Evolutionary conservation across 2,888 invertebrate species (phyloP), one percentile per base, ranked within the genome.

Genomic region (Platycnemis pennipes): DNA sequence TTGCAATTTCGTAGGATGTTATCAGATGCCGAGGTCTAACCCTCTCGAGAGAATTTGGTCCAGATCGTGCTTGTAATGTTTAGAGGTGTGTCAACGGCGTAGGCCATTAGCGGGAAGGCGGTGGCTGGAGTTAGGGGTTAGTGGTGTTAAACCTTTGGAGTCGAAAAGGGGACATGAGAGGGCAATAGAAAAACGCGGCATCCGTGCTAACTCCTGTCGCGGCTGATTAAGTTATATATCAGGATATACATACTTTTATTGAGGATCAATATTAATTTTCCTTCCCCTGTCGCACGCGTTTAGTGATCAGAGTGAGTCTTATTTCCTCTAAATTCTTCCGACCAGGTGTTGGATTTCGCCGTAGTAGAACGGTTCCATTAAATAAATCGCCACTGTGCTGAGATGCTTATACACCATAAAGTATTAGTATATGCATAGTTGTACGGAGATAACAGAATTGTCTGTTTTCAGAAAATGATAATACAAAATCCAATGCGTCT

Each of bases 1-100:
- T 77, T 77, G 77, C 77, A 77, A 77, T 77, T 77, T 77, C 77
- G 77, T 77, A 37, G 77, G 77, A 77, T 77, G 77, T 37, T 77
- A 77, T 77, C 77, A 77, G 77, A 77, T 77, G 77, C 77, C 37
- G 77, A 4, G 77, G 77, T 37, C 77, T 37, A 77, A 77, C 77
- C n/a, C n/a, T 77, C 77, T 77, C 77, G 77, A 8, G 77, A 77
- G 77, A 77, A 77, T 77, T 77, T 37, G 77, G 77, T 77, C 77
- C 13, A 26, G 77, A 77, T 77, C 77, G 77, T 77, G 77, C 77
- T 77, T 77, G 37, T 77, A 77, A 77, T 77, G 77, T 77, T 77
- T 77, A 77, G 77, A 77, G 77, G 77, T 77, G 77, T 37, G 77
- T 77, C 77, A 77, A 77, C 77, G 77, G 37, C 77, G 77, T 31